A percentile compares a stretch with the other conserved stretches of the same genome.
phyloP scores from a whole-genome alignment of 2,797 vertebrate species.

The Chelmon rostratus region DNA sequence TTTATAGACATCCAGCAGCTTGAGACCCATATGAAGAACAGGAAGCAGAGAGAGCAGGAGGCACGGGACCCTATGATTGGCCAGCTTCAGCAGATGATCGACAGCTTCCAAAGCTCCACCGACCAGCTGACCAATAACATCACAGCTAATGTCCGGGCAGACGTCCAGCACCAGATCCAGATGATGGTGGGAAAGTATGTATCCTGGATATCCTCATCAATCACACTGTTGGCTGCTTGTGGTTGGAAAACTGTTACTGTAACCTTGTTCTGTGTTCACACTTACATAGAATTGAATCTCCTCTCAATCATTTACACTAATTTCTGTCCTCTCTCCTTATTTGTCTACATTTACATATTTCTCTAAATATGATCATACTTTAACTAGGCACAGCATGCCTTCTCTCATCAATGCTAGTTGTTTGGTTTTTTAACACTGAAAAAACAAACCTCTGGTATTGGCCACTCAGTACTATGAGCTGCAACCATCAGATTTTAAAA shows the following conservation, averaged over 20 bases:
- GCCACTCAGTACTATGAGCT: too few species aligned
- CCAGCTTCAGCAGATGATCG: conserved; percentile 93
- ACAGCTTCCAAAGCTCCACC: conserved; percentile 89
- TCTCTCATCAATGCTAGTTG: background rate
- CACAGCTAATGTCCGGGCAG: conserved; percentile 88
- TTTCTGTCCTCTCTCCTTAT: background rate
- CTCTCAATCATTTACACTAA: background rate
- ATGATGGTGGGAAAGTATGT: conserved; percentile 95
- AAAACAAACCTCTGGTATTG: background rate
- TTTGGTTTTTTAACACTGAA: background rate
- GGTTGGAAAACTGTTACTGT: background rate
- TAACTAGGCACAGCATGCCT: background rate
- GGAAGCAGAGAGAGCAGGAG: conserved; percentile 92
- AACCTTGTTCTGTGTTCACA: background rate
- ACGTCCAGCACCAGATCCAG: conserved; percentile 96
- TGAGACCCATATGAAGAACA: conserved; percentile 92
- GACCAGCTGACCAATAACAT: conserved; percentile 92
- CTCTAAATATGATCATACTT: background rate
- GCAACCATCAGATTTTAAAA: background rate
- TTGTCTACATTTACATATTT: background rate
- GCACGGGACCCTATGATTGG: conserved; percentile 89
- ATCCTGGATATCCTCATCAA: conserved; percentile 7
- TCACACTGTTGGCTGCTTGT: background rate
- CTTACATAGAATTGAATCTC: background rate
- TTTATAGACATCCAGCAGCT: conserved; percentile 93